Evolutionary conservation across 2,113 vertebrate species (phyloP).

Genomic region (Macroglossus sobrinus): DNA sequence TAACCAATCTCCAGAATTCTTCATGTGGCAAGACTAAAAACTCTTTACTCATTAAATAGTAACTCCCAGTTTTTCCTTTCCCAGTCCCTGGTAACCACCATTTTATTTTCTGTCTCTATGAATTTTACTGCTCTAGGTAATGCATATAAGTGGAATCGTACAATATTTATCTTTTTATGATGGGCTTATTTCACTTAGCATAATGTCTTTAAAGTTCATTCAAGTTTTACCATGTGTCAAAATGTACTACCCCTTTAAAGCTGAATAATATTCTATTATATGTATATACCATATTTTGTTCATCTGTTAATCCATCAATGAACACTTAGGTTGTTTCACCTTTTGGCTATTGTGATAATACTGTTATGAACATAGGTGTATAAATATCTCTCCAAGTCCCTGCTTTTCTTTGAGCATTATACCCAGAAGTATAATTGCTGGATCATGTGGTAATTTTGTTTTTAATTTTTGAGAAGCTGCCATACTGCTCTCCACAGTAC

Average conservation of each 20-base stretch:
- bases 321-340: no score
- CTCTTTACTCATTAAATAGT: neutral
- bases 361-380: neutral
- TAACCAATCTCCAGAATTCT: no score
- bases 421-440: neutral
- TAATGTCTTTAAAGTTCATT: neutral
- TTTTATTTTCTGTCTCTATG: neutral
- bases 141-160: neutral
- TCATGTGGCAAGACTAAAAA: neutral
- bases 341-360: neutral
- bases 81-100: neutral
- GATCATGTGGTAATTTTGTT: rapidly evolving
- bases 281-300: neutral
- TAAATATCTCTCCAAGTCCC: neutral
- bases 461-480: neutral
- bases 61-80: rapidly evolving
- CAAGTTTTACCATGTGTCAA: rapidly evolving
- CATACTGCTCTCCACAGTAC: neutral
- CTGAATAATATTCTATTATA: neutral
- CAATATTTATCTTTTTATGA: neutral
- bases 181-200: neutral
- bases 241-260: neutral
- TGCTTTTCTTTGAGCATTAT: neutral
- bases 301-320: neutral
- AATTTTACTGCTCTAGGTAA: no score